Evolutionary conservation across 2,888 invertebrate species (phyloP), one percentile per base, ranked within the genome.

Genomic region (Mellilla xanthometata): DNA sequence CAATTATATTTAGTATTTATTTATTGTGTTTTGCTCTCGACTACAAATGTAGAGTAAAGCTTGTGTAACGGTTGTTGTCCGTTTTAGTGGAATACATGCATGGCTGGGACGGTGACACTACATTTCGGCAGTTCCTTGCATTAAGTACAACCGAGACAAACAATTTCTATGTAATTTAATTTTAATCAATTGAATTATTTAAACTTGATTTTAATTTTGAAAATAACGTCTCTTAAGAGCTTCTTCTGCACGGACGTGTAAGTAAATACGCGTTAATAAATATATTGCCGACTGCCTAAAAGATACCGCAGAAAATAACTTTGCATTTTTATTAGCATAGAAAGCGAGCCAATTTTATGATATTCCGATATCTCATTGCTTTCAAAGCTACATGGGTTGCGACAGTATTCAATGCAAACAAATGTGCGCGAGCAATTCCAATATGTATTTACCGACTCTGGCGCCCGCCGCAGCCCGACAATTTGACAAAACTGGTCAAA

Each of bases 401-500:
- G 41, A 44, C 34, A 39, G 33, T 44, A 52, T 53, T 53, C 47
- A 51, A 44, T 45, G 49, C 51, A 47, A 52, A 52, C 47, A 39
- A 54, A 54, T 55, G 45, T 39, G 12, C 49, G 39, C 49, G 42
- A 49, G 48, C 40, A 35, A 41, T 36, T 29, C 45, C 19, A 38
- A 46, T 53, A 48, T 57, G 40, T 38, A 52, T 54, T 49, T 39
- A 29, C 32, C 27, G 32, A 23, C 24, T 36, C 36, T 27, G 32
- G 28, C 38, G 33, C 34, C 26, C 12, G 22, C 24, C 12, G 12
- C 12, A 2, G 2, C 15, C n/a, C 9, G 24, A 46, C 39, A 30
- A 46, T 41, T 47, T 41, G 33, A 41, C 38, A 38, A 38, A 32
- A 22, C 46, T 35, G 40, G 35, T 31, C 45, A 12, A 45, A 27